These are phyloP conservation scores for Cyanoderma ruficeps DNA, from an alignment of 2,113 vertebrate species.

Conservation along the genomic window DNA sequence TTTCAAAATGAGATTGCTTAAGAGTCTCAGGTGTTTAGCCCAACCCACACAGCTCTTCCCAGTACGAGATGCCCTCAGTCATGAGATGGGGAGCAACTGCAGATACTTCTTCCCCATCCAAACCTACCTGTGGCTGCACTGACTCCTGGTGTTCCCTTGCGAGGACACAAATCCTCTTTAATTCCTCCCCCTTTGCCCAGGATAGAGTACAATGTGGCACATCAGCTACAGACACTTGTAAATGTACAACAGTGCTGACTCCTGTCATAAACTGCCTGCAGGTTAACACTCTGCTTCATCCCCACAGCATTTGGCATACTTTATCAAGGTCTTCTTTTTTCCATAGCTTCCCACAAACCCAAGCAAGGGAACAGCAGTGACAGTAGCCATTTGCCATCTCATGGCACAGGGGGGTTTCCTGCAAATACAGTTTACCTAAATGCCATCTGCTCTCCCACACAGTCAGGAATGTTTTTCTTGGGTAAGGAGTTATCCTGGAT, in stretches of 20 bases:
- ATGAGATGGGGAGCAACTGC: neutral
- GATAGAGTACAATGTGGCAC: neutral
- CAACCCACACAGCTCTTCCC: neutral
- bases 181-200: neutral
- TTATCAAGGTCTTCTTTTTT: neutral
- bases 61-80: neutral
- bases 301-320: neutral
- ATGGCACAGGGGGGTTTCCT: neutral
- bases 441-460: constrained; percentile 44
- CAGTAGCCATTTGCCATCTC: constrained; percentile 44
- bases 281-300: neutral
- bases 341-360: neutral
- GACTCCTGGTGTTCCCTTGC: neutral
- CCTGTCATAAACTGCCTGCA: neutral
- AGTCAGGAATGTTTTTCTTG: constrained; percentile 24
- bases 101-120: neutral
- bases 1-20: neutral
- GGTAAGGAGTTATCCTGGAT: neutral
- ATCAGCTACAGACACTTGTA: neutral
- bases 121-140: neutral
- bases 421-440: constrained; percentile 41
- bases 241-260: neutral
- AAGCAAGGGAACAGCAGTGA: neutral
- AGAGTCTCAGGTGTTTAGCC: neutral
- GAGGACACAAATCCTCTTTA: neutral